These are phyloP conservation scores for Dreissena polymorpha DNA, from an alignment of 1,140 invertebrate genomes.

Conservation along the genomic window DNA sequence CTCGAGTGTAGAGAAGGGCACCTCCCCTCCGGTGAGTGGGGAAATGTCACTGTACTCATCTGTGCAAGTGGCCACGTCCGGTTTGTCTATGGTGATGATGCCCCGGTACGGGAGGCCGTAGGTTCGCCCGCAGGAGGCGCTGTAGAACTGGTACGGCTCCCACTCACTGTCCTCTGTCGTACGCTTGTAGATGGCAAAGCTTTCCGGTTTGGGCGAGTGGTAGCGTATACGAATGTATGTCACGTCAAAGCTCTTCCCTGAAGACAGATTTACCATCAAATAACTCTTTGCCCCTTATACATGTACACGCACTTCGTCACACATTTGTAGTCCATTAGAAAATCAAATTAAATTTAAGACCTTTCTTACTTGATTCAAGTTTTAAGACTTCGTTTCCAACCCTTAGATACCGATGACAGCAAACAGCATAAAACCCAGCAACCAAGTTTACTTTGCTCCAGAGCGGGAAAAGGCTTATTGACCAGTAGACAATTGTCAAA, in stretches of 20 bases:
- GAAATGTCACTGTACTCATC: constrained; percentile 99
- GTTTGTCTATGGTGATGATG: constrained; percentile 80
- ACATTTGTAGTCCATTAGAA: too few relatives aligned
- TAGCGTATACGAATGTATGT: constrained; percentile 97
- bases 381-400: too few relatives aligned
- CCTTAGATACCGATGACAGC: too few relatives aligned
- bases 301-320: too few relatives aligned
- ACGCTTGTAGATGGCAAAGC: constrained; percentile 97
- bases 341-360: too few relatives aligned
- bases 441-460: too few relatives aligned
- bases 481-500: too few relatives aligned
- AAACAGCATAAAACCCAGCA: too few relatives aligned
- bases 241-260: constrained; percentile 98
- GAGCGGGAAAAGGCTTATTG: too few relatives aligned
- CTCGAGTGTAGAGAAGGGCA: constrained; percentile 97
- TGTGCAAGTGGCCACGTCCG: constrained; percentile 95
- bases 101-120: constrained; percentile 89
- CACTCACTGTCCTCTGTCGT: constrained; percentile 88
- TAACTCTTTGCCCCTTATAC: too few relatives aligned
- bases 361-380: too few relatives aligned
- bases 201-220: constrained; percentile 96
- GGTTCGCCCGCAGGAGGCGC: constrained; percentile 93
- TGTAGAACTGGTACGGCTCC: constrained; percentile 98
- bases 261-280: constrained; percentile 70
- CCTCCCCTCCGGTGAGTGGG: constrained; percentile 95